These are phyloP conservation scores for Apodemus sylvaticus DNA, from an alignment of 2,113 vertebrate genomes.

Conservation along the genomic window DNA sequence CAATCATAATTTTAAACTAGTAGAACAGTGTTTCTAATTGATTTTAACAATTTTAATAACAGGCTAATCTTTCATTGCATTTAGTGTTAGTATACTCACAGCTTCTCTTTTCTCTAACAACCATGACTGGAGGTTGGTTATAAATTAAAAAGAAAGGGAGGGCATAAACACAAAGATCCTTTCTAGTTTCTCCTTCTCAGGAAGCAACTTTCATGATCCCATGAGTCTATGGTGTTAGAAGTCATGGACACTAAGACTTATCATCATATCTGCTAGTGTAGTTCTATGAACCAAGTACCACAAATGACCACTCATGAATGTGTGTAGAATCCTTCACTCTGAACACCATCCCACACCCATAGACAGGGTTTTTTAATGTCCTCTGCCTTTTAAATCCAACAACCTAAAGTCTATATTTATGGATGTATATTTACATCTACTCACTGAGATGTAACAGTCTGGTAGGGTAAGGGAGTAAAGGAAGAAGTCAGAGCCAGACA, in stretches of 20 bases:
- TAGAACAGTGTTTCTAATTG: background rate
- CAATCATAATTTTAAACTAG: slow-evolving; percentile 39
- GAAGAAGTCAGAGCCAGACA: background rate
- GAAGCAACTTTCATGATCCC: background rate
- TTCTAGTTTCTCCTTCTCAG: background rate
- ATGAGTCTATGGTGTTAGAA: background rate
- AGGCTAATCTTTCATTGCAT: background rate
- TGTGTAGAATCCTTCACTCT: background rate
- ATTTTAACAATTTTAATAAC: slow-evolving; percentile 30
- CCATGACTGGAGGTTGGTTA: background rate
- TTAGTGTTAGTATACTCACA: background rate
- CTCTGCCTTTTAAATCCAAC: background rate
- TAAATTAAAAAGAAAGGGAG: background rate
- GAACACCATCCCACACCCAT: background rate
- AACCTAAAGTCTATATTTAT: background rate
- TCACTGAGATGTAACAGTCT: background rate
- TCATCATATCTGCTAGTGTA: background rate
- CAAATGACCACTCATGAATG: background rate
- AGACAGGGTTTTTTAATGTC: background rate
- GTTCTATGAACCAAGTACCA: background rate
- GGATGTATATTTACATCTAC: no score
- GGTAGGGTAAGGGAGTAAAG: background rate
- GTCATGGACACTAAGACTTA: background rate
- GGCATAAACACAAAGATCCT: background rate
- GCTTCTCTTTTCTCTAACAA: slow-evolving; percentile 9